Percentiles rank a stretch among this genome's conserved stretches.
phyloP scores from a whole-genome alignment of 2,797 vertebrate species.

The Coccyzus lansbergi region DNA sequence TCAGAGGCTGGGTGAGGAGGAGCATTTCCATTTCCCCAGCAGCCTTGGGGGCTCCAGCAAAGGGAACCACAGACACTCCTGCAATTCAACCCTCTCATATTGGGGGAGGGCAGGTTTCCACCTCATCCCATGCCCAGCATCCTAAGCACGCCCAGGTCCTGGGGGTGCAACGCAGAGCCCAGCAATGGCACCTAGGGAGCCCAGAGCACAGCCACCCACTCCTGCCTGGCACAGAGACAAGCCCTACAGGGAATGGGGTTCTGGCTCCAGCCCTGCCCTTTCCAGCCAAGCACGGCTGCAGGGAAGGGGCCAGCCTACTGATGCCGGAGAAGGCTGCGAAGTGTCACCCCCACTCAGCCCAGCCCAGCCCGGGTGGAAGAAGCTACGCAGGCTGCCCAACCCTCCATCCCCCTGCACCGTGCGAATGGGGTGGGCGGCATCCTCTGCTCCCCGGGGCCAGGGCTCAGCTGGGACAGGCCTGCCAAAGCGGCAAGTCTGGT shows the following conservation, averaged over 20 bases:
- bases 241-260: background rate
- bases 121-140: background rate
- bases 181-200: background rate
- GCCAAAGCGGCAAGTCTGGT: slow-evolving; percentile 67
- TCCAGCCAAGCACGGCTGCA: background rate
- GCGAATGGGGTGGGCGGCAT: slow-evolving; percentile 61
- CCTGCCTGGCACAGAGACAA: background rate
- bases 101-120: background rate
- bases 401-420: background rate
- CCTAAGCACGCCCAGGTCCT: background rate
- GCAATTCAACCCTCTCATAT: background rate
- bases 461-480: slow-evolving; percentile 60
- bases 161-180: background rate
- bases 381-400: background rate
- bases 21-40: background rate
- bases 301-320: background rate
- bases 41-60: background rate
- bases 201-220: slow-evolving; percentile 43
- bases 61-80: background rate
- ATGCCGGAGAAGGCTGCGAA: background rate
- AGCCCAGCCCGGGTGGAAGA: background rate
- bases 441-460: slow-evolving; percentile 34
- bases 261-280: slow-evolving; percentile 35
- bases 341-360: background rate
- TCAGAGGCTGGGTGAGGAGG: background rate